Conservation (phyloP, 1,140 invertebrate species). For the Drosophila sp. region DNA sequence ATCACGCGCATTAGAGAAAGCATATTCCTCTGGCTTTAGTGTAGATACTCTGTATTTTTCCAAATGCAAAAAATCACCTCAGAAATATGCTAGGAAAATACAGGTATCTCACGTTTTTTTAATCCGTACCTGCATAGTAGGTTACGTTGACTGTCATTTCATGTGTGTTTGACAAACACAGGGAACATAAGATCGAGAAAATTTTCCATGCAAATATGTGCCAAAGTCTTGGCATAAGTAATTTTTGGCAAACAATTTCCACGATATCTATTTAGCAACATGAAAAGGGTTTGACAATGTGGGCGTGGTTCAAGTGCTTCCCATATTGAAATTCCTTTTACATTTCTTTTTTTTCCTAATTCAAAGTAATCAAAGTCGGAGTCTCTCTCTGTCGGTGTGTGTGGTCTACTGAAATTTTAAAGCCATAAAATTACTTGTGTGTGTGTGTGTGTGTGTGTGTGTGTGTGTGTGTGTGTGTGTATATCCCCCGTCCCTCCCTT, state of each 20-base stretch:
- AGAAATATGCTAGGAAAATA: background rate
- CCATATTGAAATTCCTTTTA: slow-evolving; percentile 55
- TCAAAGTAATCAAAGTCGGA: slow-evolving; percentile 7
- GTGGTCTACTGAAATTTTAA: slow-evolving; percentile 42
- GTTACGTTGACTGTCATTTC: background rate
- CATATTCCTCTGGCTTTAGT: too few species aligned
- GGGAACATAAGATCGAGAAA: slow-evolving; percentile 32
- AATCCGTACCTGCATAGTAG: background rate
- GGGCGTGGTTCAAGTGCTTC: slow-evolving; percentile 40
- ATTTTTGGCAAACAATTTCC: slow-evolving; percentile 42
- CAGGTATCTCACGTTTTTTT: background rate
- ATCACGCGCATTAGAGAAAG: background rate
- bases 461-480: background rate
- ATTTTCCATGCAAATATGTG: slow-evolving; percentile 46
- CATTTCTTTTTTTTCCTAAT: slow-evolving; percentile 3
- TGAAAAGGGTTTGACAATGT: slow-evolving; percentile 75
- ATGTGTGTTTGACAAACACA: background rate
- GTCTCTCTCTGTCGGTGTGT: background rate
- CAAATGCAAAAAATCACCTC: background rate
- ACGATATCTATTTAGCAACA: slow-evolving; percentile 53
- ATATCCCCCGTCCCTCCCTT: background rate
- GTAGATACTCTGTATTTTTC: too few species aligned
- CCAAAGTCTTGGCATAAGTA: slow-evolving; percentile 39
- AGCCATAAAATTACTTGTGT: slow-evolving; percentile 23
- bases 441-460: background rate